These are phyloP conservation scores for Plebejus anna DNA, from an alignment of 2,888 invertebrate genomes.

Conservation along the genomic window DNA sequence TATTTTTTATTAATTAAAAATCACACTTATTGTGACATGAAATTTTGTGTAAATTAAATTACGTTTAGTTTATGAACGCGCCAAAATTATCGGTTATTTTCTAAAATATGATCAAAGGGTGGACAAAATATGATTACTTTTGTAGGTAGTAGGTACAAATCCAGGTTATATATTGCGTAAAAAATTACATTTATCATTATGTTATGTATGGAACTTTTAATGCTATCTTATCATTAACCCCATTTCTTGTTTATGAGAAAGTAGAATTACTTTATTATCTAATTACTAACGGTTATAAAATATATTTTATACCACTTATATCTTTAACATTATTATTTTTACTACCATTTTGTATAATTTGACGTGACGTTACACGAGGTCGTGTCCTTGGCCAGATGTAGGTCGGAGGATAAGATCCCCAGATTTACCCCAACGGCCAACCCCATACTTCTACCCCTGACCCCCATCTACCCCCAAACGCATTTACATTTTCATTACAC, in stretches of 20 bases:
- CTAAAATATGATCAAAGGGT: neutral
- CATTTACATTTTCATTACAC: slow-evolving; percentile 75
- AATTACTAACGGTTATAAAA: neutral
- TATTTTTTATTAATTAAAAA: neutral
- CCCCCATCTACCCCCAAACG: slow-evolving; percentile 42
- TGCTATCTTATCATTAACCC: neutral
- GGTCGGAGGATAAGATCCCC: slow-evolving; percentile 66
- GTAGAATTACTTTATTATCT: neutral
- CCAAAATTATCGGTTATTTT: neutral
- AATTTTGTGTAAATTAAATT: neutral
- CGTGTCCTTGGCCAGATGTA: slow-evolving; percentile 72
- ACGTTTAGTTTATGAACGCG: neutral
- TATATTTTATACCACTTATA: neutral
- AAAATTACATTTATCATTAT: too few species aligned
- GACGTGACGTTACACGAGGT: slow-evolving; percentile 45
- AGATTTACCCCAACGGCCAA: neutral
- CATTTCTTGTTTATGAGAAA: neutral
- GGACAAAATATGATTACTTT: too few species aligned
- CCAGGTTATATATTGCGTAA: neutral
- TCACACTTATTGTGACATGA: neutral
- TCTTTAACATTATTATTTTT: neutral
- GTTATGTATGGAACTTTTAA: too few species aligned
- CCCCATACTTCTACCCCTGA: neutral
- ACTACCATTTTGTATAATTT: neutral
- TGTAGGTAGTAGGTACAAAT: neutral